These are phyloP conservation scores for Scaptodrosophila lebanonensis DNA, from an alignment of 1,140 invertebrate species.

Conservation along the genomic window DNA sequence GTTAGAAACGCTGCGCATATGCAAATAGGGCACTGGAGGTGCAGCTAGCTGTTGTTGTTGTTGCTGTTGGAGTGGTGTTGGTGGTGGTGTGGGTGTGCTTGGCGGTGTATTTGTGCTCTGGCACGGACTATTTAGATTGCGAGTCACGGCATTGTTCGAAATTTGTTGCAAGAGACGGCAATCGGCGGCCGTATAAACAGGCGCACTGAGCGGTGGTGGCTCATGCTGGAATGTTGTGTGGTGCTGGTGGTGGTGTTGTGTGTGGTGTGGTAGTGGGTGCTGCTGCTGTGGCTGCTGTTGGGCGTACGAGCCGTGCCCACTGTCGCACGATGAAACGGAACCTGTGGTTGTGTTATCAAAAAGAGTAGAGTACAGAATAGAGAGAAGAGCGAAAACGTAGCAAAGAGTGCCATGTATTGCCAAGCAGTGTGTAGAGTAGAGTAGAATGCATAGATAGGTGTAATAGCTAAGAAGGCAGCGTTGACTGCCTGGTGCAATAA, in stretches of 20 bases:
- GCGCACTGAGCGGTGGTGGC: slow-evolving; percentile 29
- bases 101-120: slow-evolving; percentile 59
- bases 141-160: slow-evolving; percentile 71
- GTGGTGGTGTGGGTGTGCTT: slow-evolving; percentile 58
- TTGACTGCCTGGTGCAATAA: no score
- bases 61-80: slow-evolving; percentile 23
- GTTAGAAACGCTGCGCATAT: slow-evolving; percentile 45
- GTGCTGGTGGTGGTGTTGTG: slow-evolving; percentile 23
- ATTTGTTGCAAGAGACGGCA: slow-evolving; percentile 70
- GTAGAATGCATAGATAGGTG: no score
- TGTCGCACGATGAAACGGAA: slow-evolving; percentile 90
- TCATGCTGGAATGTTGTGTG: slow-evolving; percentile 40
- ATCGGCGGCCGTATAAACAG: slow-evolving; percentile 71
- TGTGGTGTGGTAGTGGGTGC: slow-evolving; percentile 6
- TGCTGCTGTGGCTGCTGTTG: slow-evolving; percentile 78
- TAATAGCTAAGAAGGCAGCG: no score
- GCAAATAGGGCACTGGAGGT: slow-evolving; percentile 47
- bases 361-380: slow-evolving; percentile 41
- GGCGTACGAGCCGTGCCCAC: slow-evolving; percentile 88
- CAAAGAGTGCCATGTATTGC: no score
- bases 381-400: slow-evolving; percentile 28
- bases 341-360: slow-evolving; percentile 77
- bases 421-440: no score
- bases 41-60: slow-evolving; percentile 42
- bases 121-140: slow-evolving; percentile 56